Percentiles rank a stretch among this genome's conserved stretches.
Evolutionary conservation across 2,113 vertebrate species (phyloP).

Genomic region (Chaetura pelagica): DNA sequence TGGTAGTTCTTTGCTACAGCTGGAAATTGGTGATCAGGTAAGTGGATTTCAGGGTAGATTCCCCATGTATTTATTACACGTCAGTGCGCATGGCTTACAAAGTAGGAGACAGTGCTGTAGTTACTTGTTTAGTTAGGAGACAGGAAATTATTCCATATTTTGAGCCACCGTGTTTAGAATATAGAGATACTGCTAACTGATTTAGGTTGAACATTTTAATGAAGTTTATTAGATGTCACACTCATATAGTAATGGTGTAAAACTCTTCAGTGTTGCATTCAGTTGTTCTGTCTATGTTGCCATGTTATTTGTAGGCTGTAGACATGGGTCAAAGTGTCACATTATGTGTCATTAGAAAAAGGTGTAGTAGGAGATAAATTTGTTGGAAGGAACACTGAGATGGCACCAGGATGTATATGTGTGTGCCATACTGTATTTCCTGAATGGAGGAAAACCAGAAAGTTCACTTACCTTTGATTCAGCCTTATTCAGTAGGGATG

Average conservation of each 20-base stretch:
- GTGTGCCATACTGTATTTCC: background rate
- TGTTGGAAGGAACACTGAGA: background rate
- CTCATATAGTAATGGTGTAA: background rate
- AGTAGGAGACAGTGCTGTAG: background rate
- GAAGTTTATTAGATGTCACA: background rate
- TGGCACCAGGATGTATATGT: background rate
- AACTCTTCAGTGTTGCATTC: background rate
- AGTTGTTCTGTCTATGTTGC: background rate
- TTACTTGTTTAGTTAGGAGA: background rate
- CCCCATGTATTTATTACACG: fast-evolving
- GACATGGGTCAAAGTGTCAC: background rate
- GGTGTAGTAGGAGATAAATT: background rate
- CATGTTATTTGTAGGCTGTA: background rate
- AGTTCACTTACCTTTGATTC: background rate
- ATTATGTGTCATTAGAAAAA: background rate
- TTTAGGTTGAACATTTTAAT: background rate
- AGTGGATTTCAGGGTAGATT: background rate
- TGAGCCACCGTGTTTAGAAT: background rate
- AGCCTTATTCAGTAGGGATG: background rate
- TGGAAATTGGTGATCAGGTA: background rate
- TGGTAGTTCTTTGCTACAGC: background rate
- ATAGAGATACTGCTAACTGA: background rate
- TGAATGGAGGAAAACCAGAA: background rate
- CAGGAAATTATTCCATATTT: background rate
- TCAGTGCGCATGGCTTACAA: background rate